A percentile compares a stretch with the other conserved stretches of the same genome.
These are phyloP conservation scores for Arion vulgaris DNA, from an alignment of 1,140 invertebrate species.

Conservation along the genomic window DNA sequence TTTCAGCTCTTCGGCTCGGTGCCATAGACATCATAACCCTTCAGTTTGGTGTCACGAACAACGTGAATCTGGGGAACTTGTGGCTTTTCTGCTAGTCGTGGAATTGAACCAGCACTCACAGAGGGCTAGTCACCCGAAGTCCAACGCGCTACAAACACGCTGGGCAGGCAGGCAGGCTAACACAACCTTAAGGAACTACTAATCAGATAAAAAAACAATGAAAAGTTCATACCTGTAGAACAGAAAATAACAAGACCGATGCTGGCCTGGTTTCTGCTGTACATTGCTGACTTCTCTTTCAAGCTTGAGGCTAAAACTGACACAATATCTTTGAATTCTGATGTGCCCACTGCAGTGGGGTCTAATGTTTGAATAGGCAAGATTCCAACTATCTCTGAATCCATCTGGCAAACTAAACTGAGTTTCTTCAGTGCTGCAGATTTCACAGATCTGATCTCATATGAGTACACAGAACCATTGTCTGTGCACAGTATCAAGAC, in stretches of 20 bases:
- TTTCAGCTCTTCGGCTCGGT: no score
- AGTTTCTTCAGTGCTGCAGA: background rate
- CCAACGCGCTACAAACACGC: no score
- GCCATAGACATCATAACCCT: no score
- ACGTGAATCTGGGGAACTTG: no score
- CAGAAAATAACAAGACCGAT: background rate
- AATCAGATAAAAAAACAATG: background rate
- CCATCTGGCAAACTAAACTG: background rate
- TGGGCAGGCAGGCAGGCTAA: no score
- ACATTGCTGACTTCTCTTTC: background rate
- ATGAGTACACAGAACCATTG: slow-evolving; percentile 16
- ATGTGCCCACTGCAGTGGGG: background rate
- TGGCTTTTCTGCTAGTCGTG: no score
- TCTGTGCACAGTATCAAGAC: background rate
- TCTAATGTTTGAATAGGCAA: background rate
- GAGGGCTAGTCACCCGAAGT: no score
- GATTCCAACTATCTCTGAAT: slow-evolving; percentile 10
- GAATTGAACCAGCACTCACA: no score
- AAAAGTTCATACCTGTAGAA: background rate
- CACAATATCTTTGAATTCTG: background rate
- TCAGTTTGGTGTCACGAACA: no score
- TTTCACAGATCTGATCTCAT: background rate
- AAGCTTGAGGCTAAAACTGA: slow-evolving; percentile 1
- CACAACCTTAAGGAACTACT: no score
- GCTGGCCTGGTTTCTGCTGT: background rate